Evolutionary conservation across 2,888 invertebrate species (phyloP).

Genomic region (Nemotelus nigrinus): DNA sequence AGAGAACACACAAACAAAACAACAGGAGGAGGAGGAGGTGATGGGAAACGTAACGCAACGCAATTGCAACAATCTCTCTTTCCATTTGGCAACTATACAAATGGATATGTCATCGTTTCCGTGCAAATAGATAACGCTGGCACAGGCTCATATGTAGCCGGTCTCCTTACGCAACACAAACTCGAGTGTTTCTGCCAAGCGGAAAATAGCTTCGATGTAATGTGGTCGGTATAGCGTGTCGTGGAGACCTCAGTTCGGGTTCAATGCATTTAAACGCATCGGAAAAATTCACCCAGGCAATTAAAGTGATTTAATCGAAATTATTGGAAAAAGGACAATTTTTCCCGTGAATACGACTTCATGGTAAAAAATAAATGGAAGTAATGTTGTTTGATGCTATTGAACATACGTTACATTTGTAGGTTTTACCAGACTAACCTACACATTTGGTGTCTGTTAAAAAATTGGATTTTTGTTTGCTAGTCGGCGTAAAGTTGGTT

Average conservation of each 20-base stretch:
- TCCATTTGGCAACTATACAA: conserved; percentile 10
- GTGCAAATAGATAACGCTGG: background rate
- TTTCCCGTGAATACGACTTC: too few species aligned
- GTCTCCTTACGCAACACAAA: conserved; percentile 35
- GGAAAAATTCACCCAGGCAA: background rate
- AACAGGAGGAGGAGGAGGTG: conserved; percentile 3
- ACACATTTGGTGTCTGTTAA: too few species aligned
- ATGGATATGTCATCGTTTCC: conserved; percentile 37
- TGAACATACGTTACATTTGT: too few species aligned
- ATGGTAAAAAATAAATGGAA: too few species aligned
- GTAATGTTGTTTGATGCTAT: too few species aligned
- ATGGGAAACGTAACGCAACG: background rate
- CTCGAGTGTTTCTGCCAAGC: too few species aligned
- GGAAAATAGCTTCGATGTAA: too few species aligned
- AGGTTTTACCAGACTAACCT: too few species aligned
- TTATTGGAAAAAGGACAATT: too few species aligned
- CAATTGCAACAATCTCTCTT: background rate
- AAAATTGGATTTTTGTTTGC: too few species aligned
- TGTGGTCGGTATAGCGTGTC: conserved; percentile 1
- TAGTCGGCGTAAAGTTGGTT: too few species aligned
- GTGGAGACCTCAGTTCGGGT: background rate
- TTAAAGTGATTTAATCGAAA: too few species aligned
- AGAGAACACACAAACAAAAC: background rate
- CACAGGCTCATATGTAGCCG: conserved; percentile 3
- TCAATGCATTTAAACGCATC: conserved; percentile 32